Base-by-base conservation (phyloP, 2,113 vertebrate genomes). In the Cyanoliseus patagonus region DNA sequence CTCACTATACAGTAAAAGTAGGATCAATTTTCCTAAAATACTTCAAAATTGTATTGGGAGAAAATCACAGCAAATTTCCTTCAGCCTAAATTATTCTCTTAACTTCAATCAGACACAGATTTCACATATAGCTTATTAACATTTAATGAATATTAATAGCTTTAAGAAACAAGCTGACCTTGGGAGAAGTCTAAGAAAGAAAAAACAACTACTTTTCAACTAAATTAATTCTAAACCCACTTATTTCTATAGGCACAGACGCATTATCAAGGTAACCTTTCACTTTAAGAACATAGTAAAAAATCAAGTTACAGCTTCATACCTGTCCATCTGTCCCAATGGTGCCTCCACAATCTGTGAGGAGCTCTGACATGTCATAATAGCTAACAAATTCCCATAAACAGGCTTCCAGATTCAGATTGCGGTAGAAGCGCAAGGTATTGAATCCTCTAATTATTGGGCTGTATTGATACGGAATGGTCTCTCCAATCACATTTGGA, bases 331-430 rank as follows among this genome's bases (percentile, higher is more conserved):
- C 99, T 17, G 99, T 99, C 7, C 98, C 97, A 47, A 99, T 98
- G 92, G 98, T 98, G 75, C 99, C 99, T 30, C 99, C 99, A 37
- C 99, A 99, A 88, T 99, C 98, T 0, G 98, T 98, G 68, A 99
- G 99, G 51, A 99, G 99, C 93, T 99, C 99, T 0, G 99, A 99
- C 99, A 99, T 99, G 97, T 99, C 98, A 66, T 99, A 99, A 97
- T 99, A 99, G 98, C 98, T 99, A 73, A 93, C 97, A 80, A 99
- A 99, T 97, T 99, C 98, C 99, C 99, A 99, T 10, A 99, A 94
- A 77, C 99, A 99, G 46, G 99, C 99, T 63, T 99, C 99, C 49
- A 99, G 98, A 94, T 99, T 98, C 79, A 99, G 98, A 94, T 99
- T 99, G 70, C 98, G 96, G 95, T 99, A 99, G 97, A 99, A 99